Evolutionary conservation across 2,888 invertebrate species (phyloP), one percentile per base, ranked within the genome.

Genomic region (Melipona bicolor): DNA sequence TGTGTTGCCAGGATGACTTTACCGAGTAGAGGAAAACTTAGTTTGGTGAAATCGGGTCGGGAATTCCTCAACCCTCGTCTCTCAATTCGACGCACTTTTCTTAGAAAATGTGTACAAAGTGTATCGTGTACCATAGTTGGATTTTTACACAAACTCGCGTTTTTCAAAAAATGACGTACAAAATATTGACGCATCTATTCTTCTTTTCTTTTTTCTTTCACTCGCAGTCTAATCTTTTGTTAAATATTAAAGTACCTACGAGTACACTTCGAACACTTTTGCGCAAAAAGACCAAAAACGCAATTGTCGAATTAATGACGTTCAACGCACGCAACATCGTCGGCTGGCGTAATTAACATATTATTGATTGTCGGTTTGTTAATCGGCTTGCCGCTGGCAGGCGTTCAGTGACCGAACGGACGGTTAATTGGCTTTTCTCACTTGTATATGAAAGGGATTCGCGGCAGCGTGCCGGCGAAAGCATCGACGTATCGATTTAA

Each of bases 371-470:
- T 61, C 71, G 64, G 65, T 79, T 64, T 73, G 17, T 84, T 83
- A 84, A 74, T 77, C 68, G 72, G 82, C 74, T 82, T 82, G 54
- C 43, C 74, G 36, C 52, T 21, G 82, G 73, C 64, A 62, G 24
- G 74, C 71, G 82, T 83, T 75, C 81, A 76, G 17, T 81, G 75
- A 71, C 82, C 82, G 81, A 83, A 76, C 75, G 61, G 43, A 36
- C 49, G 67, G 54, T 71, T 83, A 83, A 83, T 83, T 83, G 82
- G 82, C 75, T 83, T 81, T 72, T 81, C 82, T 76, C 75, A 67
- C 75, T 75, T 75, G 81, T 82, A 43, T 71, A 56, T 71, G 49
- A 81, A 75, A 80, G 74, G 70, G 70, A 82, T 75, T 74, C 65
- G 9, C 81, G 72, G 56, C 67, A 21, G 21, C 36, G 24, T 32